Evolutionary conservation across 2,113 vertebrate genomes (phyloP), one percentile per base, ranked within the genome.

Genomic region (Tringa solitaria): DNA sequence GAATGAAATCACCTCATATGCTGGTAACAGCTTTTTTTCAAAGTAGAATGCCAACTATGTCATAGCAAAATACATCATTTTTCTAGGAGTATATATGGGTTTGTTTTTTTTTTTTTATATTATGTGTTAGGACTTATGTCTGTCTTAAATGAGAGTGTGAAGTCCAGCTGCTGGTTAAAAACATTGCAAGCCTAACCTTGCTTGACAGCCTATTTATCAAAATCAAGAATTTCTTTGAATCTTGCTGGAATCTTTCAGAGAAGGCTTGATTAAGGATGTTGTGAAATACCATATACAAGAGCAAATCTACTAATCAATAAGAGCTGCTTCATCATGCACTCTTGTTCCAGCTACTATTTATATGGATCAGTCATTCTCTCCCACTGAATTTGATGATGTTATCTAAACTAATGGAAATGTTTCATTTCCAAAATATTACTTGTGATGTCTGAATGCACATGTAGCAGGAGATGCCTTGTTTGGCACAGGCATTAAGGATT

Each of bases 271-370:
- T 93, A 95, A 83, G 59, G 46, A n/a, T 89, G 74, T 92, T 87
- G 84, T 86, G 69, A 90, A 95, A 95, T 89, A 92, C 69, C 43
- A 75, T 51, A 69, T 37, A 65, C n/a, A 76, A 63, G 63, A 95
- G 73, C 87, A 94, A 87, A 94, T 95, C 72, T 91, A 22, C 78
- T 93, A 86, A 93, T 94, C 89, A 93, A 48, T 87, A 95, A 82
- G 72, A 92, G 89, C 73, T 59, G 61, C 89, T 93, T 96, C 79
- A 87, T 96, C 78, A 60, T 67, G 46, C 53, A 33, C 51, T 67
- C 59, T 95, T 94, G 61, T 92, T 93, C 59, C 84, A 96, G 74
- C 35, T 88, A 84, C 75, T 83, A 74, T 94, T 95, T 96, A 74
- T 70, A 46, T 46, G 48, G 59, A 73, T 91, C 94, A 93, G 75